Evolutionary conservation across 2,113 vertebrate genomes (phyloP).

Genomic region (Poecile atricapillus): DNA sequence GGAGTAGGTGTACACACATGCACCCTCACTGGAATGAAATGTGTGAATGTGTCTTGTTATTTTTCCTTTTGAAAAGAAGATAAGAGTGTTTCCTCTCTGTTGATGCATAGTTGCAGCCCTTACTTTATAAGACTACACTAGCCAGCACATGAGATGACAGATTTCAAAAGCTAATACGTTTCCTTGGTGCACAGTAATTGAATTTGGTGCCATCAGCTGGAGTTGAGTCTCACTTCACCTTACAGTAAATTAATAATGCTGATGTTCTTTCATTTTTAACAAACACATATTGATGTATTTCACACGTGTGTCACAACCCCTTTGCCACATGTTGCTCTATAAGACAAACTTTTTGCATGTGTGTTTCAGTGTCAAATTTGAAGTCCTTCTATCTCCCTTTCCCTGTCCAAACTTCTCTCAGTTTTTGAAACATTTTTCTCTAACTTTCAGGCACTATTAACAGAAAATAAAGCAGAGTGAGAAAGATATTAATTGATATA

Average conservation of each 20-base stretch:
- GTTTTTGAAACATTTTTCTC: not conserved
- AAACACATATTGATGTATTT: not conserved
- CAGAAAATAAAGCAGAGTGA: not conserved
- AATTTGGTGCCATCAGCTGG: not conserved
- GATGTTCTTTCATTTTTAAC: not conserved
- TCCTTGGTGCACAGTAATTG: not conserved
- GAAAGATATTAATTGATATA: not conserved
- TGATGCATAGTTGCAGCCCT: not conserved
- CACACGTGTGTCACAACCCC: not conserved
- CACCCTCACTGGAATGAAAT: not conserved
- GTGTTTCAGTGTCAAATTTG: not conserved
- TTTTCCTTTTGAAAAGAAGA: not conserved
- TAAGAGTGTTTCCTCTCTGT: not conserved
- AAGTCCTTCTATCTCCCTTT: not conserved
- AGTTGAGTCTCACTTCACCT: not conserved
- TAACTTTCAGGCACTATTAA: not conserved
- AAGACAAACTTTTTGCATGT: not conserved
- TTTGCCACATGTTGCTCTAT: not conserved
- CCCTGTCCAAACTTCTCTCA: not conserved
- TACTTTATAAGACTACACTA: not conserved
- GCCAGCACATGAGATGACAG: not conserved
- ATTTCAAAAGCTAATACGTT: not conserved
- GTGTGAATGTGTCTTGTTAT: accelerated
- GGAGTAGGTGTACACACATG: not conserved
- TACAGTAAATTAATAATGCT: not conserved